Percentiles rank a stretch among this genome's conserved stretches.
Conservation (phyloP, 2,113 vertebrate genomes). For the Cichladusa arquata region DNA sequence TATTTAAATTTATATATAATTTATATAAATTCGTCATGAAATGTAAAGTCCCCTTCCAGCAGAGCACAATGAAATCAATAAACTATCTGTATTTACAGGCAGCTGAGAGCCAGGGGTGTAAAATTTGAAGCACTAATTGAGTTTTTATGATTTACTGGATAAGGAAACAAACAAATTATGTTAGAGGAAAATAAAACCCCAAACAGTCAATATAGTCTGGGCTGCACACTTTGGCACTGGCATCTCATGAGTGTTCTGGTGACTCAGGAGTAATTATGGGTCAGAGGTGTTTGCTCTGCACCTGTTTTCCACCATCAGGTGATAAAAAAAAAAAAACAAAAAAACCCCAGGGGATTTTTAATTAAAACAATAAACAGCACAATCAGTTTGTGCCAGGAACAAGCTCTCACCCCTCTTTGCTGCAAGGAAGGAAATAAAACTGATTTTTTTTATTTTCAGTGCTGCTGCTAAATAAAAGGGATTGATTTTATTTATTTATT, state of each 20-base stretch:
- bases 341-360: neutral
- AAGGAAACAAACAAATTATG: neutral
- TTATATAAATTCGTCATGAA: no score
- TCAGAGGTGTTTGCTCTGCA: neutral
- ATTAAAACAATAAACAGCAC: rapidly evolving
- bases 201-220: neutral
- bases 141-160: neutral
- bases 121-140: neutral
- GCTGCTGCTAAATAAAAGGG: neutral
- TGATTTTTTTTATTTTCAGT: neutral
- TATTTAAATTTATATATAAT: neutral
- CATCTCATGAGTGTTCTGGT: neutral
- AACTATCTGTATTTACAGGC: rapidly evolving
- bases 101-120: neutral
- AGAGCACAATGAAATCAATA: neutral
- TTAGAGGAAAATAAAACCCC: neutral
- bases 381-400: neutral
- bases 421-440: neutral
- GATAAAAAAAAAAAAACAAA: neutral
- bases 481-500: neutral
- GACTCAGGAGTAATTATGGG: neutral
- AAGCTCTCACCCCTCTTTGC: no score
- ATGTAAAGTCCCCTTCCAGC: no score
- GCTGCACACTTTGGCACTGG: neutral
- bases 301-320: neutral